Conservation (phyloP, 2,113 vertebrate genomes). For the Petrocephalus microphthalmus region DNA sequence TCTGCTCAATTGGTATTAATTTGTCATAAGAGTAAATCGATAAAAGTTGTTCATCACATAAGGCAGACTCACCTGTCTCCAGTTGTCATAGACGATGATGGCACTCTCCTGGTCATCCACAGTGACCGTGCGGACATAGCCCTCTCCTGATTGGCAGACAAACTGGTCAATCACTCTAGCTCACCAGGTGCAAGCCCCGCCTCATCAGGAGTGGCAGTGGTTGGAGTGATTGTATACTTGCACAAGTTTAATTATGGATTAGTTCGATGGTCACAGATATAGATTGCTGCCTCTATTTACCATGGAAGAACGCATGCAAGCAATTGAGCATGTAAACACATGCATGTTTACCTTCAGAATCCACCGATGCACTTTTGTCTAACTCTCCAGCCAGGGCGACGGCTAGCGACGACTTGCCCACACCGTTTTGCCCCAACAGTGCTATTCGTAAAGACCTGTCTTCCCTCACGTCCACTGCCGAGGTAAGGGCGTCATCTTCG, state of each 20-base stretch:
- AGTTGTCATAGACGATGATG: slow-evolving; percentile 63
- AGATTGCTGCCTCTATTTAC: not conserved
- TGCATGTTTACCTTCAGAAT: slow-evolving; percentile 42
- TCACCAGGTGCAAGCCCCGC: not conserved
- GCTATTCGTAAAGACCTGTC: slow-evolving; percentile 61
- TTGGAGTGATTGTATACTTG: not conserved
- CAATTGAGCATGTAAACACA: not conserved
- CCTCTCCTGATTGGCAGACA: slow-evolving; percentile 56
- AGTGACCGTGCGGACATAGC: slow-evolving; percentile 58
- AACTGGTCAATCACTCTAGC: not conserved
- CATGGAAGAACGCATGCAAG: not conserved
- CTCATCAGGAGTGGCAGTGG: not conserved
- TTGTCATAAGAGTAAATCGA: not conserved
- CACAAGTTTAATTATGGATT: not conserved
- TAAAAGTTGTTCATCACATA: not conserved
- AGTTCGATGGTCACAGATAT: not conserved
- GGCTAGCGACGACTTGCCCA: slow-evolving; percentile 79
- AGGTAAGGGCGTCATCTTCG: slow-evolving; percentile 47
- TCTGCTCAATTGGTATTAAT: not conserved
- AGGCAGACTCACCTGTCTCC: slow-evolving; percentile 60
- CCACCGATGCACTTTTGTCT: slow-evolving; percentile 55
- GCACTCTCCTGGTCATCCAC: slow-evolving; percentile 68
- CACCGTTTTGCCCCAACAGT: slow-evolving; percentile 77
- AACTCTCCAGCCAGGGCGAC: slow-evolving; percentile 71
- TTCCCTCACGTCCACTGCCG: slow-evolving; percentile 39